Evolutionary conservation across 2,797 vertebrate genomes (phyloP).

Genomic region (Agapornis canus): DNA sequence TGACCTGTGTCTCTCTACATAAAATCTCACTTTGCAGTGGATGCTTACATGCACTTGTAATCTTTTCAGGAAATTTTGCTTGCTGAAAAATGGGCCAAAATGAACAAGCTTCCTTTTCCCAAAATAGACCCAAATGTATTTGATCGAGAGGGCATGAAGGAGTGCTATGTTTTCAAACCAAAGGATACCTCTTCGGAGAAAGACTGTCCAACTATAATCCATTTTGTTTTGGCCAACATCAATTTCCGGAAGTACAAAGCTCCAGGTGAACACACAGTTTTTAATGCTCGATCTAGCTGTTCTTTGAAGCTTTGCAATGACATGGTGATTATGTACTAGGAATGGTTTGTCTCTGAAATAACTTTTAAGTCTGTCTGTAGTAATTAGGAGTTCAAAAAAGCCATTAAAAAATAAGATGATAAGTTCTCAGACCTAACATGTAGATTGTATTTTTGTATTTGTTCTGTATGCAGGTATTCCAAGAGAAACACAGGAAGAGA

Average conservation of each 20-base stretch:
- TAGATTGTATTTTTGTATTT: background rate
- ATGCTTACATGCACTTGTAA: background rate
- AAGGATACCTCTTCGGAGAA: conserved; percentile 86
- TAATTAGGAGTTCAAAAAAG: background rate
- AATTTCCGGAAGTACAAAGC: conserved; percentile 92
- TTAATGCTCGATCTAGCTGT: background rate
- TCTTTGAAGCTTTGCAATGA: background rate
- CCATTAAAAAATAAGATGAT: background rate
- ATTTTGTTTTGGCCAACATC: conserved; percentile 97
- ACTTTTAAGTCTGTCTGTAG: background rate
- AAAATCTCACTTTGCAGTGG: background rate
- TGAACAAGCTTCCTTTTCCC: conserved; percentile 97
- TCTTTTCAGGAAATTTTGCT: conserved; percentile 89
- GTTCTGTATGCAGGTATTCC: conserved; percentile 81
- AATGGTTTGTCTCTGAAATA: background rate
- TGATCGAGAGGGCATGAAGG: conserved; percentile 95
- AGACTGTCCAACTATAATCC: conserved; percentile 94
- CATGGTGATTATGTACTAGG: background rate
- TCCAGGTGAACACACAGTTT: conserved; percentile 80
- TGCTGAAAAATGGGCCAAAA: conserved; percentile 97
- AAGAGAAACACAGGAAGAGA: conserved; percentile 89
- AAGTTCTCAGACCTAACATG: background rate
- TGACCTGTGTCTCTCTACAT: background rate
- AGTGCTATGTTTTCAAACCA: conserved; percentile 96
- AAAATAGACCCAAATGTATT: conserved; percentile 97